These are phyloP conservation scores for Polyommatus icarus DNA, from an alignment of 2,888 invertebrate species.

Conservation along the genomic window DNA sequence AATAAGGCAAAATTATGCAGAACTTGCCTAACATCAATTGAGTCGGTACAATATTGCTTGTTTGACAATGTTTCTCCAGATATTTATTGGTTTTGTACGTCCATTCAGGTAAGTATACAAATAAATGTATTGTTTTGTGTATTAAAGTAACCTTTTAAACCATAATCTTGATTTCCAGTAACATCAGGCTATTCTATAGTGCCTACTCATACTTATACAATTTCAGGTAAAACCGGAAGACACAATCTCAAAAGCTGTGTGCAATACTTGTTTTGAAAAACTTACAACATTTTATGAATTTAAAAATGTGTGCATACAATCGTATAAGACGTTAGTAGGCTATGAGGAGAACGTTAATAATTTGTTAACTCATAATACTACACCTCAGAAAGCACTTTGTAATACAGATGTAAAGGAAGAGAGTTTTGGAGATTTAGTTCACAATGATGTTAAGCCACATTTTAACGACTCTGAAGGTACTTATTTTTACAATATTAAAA, in stretches of 20 bases:
- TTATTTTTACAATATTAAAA: neutral
- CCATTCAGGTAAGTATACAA: constrained; percentile 57
- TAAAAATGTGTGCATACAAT: constrained; percentile 64
- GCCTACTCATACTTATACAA: neutral
- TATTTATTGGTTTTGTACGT: constrained; percentile 66
- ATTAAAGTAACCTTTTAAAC: neutral
- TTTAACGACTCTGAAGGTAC: neutral
- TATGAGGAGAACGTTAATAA: constrained; percentile 29
- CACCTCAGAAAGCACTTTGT: neutral
- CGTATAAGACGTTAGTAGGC: constrained; percentile 55
- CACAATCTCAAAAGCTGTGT: constrained; percentile 61
- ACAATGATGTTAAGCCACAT: neutral
- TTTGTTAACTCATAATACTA: neutral
- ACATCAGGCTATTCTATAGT: neutral
- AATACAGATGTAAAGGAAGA: neutral
- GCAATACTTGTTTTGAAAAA: constrained; percentile 59
- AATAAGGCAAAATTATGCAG: constrained; percentile 56
- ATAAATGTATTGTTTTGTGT: neutral
- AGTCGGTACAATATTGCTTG: constrained; percentile 57
- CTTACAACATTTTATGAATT: constrained; percentile 60
- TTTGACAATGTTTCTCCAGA: constrained; percentile 62
- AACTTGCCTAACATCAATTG: constrained; percentile 60
- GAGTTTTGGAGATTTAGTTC: neutral
- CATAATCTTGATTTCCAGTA: neutral
- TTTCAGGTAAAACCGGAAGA: constrained; percentile 59